Base-by-base conservation (phyloP, 2,888 invertebrate species). In the Phalera bucephala region DNA sequence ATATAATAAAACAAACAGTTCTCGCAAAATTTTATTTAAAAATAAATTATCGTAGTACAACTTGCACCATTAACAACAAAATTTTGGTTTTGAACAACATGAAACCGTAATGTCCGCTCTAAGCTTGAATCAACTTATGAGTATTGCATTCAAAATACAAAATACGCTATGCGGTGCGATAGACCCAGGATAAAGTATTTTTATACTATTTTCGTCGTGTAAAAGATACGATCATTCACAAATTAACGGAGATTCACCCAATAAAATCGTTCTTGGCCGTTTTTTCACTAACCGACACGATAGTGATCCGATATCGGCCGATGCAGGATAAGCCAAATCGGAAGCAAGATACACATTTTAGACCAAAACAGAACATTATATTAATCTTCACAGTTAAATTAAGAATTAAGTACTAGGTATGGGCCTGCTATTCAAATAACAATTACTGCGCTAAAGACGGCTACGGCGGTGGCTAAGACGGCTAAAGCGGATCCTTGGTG, bases 31-130 rank as follows among this genome's bases (percentile, higher is more conserved):
- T 88, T 88, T 87, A 87, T 88, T 89, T 82, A 88, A 89, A 88
- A 89, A 89, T 89, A 89, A 88, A 89, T 88, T 87, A 88, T 87
- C 64, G 76, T 79, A 83, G 81, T 84, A 86, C 86, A 86, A 83
- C 78, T 88, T 84, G 87, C 85, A 88, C 83, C 86, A 81, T 83
- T 88, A 88, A 89, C 87, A 88, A 89, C 87, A 85, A 83, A 88
- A 88, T 85, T 86, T 87, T 83, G 84, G 82, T 87, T 83, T 27
- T 76, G 72, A 81, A 84, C 79, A 86, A 83, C 78, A 72, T 74
- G 80, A 82, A 85, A 80, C 76, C 74, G 60, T 71, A 80, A 80
- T 76, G 66, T 80, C 77, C 75, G 80, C 80, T 79, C 80, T 75
- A 86, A 87, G 86, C 87, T 67, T 72, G 61, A 65, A 72, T 70